Evolutionary conservation across 1,140 invertebrate species (phyloP).

Genomic region (Magallana ariakensis): DNA sequence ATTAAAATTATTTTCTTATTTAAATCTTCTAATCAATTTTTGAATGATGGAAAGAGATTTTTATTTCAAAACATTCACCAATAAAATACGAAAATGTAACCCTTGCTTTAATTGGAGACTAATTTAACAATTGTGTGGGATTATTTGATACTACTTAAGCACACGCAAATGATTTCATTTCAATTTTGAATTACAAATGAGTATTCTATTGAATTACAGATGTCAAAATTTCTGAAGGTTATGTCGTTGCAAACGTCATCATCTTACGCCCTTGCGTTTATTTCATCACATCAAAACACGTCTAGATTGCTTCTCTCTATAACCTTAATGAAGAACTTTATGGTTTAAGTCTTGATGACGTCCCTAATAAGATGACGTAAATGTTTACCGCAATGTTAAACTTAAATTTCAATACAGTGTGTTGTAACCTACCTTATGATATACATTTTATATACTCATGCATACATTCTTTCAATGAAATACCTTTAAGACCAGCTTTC

Average conservation of each 20-base stretch:
- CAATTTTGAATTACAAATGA: constrained; percentile 30
- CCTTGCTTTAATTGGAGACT: not conserved
- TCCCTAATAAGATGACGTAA: not conserved
- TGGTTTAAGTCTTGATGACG: not conserved
- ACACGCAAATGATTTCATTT: constrained; percentile 2
- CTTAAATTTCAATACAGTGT: too few relatives aligned
- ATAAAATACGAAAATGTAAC: not conserved
- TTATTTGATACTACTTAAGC: not conserved
- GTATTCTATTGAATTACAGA: constrained; percentile 14
- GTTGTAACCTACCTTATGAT: too few relatives aligned
- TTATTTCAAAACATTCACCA: not conserved
- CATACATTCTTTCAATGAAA: too few relatives aligned
- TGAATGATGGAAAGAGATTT: not conserved
- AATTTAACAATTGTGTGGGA: not conserved
- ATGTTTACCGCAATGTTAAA: too few relatives aligned
- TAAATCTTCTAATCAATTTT: not conserved
- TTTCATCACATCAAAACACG: not conserved
- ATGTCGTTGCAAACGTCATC: not conserved
- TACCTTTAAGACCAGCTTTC: too few relatives aligned
- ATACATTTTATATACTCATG: too few relatives aligned
- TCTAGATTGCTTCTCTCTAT: not conserved
- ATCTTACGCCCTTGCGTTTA: not conserved
- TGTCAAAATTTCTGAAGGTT: constrained; percentile 11
- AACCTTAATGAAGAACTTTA: not conserved
- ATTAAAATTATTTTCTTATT: not conserved